These are phyloP conservation scores for Hylaeus volcanicus DNA, from an alignment of 1,140 invertebrate species.

Conservation along the genomic window DNA sequence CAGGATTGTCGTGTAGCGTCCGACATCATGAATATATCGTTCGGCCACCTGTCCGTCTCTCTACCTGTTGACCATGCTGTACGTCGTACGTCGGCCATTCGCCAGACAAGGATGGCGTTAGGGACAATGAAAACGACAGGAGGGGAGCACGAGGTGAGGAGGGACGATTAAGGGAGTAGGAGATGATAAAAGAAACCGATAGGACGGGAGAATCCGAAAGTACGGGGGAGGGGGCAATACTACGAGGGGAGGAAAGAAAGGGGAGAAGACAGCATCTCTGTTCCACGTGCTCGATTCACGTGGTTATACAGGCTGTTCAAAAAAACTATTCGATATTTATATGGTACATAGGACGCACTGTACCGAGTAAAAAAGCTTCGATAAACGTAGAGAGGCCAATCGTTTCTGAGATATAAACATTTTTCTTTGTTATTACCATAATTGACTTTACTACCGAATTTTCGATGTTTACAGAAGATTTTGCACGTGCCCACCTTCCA, in stretches of 20 bases:
- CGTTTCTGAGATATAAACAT: too few species aligned
- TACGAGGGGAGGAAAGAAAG: conserved; percentile 17
- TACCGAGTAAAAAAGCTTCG: too few species aligned
- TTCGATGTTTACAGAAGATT: too few species aligned
- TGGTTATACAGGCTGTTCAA: background rate
- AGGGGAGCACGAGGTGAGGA: background rate
- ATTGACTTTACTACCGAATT: too few species aligned
- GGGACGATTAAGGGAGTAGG: conserved; percentile 17
- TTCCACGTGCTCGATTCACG: conserved; percentile 58
- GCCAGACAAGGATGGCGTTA: conserved; percentile 36
- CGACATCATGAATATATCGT: conserved; percentile 71
- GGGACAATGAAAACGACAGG: conserved; percentile 33
- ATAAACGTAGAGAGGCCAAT: too few species aligned
- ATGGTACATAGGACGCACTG: too few species aligned
- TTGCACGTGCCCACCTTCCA: too few species aligned
- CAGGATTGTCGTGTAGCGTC: conserved; percentile 66
- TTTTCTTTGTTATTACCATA: too few species aligned
- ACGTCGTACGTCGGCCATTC: conserved; percentile 27
- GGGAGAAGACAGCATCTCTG: conserved; percentile 35
- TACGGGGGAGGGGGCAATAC: conserved; percentile 13
- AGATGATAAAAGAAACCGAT: conserved; percentile 12
- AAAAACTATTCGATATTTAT: too few species aligned
- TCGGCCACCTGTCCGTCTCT: conserved; percentile 72
- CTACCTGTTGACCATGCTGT: conserved; percentile 68
- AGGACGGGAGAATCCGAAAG: conserved; percentile 5